Evolutionary conservation across 2,888 invertebrate species (phyloP), one percentile per base, ranked within the genome.

Genomic region (Nephrocerus scutellatus): DNA sequence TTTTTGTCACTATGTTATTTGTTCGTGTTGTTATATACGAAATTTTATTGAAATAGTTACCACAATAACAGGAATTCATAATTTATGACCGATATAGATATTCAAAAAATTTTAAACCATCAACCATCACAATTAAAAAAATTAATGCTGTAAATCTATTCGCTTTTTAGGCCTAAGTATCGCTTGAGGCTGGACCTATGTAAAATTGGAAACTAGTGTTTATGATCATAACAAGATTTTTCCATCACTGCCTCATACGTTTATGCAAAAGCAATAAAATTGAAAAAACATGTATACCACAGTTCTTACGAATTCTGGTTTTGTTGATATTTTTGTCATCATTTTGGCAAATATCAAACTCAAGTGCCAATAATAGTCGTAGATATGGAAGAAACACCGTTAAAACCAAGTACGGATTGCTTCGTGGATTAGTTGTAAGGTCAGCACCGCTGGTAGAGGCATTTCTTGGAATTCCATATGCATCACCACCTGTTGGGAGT

Each of bases 401-500:
- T 50, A 79, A 80, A 62, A 93, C 92, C 51, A 85, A 89, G 66
- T 92, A 91, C 74, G 93, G 92, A 22, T 80, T 83, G 44, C 71
- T 93, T 57, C 78, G 90, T 30, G 93, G 91, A 39, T 79, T 88
- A 65, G 79, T 87, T 53, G 80, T 88, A 35, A 82, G 85, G 60
- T 79, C 82, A 50, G 79, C 83, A 65, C 84, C 83, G 46, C 47
- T 62, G 41, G 89, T 93, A 52, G 92, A 93, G 70, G 88, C 88
- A 13, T 95, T 88, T 67, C 77, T 91, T 45, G 93, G 93, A 46
- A 86, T 95, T 52, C 92, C 91, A 26, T 95, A 92, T 72, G 93
- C 92, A 44, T 88, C 91, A 48, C 85, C 92, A 47, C 91, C 91
- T 9, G 76, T 86, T 51, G 90, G 90, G 53, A 83, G 86, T 61